Evolutionary conservation across 2,797 vertebrate genomes (phyloP), one percentile per base, ranked within the genome.

Genomic region (Zalophus californianus): DNA sequence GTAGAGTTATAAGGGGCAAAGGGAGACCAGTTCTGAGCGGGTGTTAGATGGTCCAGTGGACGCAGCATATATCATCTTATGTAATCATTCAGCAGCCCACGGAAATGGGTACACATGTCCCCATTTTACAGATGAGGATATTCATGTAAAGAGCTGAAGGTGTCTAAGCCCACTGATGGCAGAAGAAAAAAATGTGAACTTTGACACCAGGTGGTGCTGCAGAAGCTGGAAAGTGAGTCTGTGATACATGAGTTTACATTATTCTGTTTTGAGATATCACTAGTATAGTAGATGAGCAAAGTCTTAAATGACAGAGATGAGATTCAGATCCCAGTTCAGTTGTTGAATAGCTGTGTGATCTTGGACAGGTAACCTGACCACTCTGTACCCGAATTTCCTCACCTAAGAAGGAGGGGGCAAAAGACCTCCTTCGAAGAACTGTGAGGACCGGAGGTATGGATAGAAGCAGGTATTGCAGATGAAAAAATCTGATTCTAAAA

Each of bases 121-220:
- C 78, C 48, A 21, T 50, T 48, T 68, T 38, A 75, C 54, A 89
- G 95, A 62, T 56, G 54, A 89, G 48, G 15, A 7, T 7, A 18
- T 52, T 85, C 16, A n/a, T 13, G 38, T 5, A 15, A 35, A 90
- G 58, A n/a, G 11, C 29, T n/a, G 58, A 73, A 87, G 18, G 48
- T 32, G 78, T 16, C 23, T 25, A 20, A 41, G 10, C 9, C 80
- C n/a, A 35, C 10, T 14, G 52, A 32, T 18, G 23, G 27, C 3
- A 50, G 87, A 77, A 93, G 73, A 66, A 77, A 85, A 82, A 50
- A 15, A 13, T 73, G 86, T 11, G 54, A 89, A 89, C 58, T 91
- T 88, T 93, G 83, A 96, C 92, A 94, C 60, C 95, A 97, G 97
- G 86, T 95, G 79, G 86, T 94, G 94, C 92, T 93, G 86, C 86